Evolutionary conservation across 2,797 vertebrate genomes (phyloP).

Genomic region (Gephyroberyx darwinii): DNA sequence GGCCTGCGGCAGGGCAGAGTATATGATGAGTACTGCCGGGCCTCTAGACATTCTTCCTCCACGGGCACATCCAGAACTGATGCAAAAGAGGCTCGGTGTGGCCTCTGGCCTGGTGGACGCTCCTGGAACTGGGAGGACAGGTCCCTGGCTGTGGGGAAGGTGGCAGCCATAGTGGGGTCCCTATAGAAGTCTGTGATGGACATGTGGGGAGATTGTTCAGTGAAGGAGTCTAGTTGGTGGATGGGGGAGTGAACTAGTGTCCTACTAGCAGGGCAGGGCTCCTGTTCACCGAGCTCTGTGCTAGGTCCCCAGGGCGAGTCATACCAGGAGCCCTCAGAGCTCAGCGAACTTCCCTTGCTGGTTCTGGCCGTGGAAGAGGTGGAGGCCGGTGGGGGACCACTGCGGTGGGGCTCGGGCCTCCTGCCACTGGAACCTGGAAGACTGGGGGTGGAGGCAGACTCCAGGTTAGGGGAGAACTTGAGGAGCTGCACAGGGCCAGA

Average conservation of each 20-base stretch:
- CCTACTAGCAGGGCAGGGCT: constrained; percentile 76
- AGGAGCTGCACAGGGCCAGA: constrained; percentile 91
- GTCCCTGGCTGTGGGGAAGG: constrained; percentile 76
- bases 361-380: constrained; percentile 86
- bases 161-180: constrained; percentile 80
- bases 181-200: constrained; percentile 87
- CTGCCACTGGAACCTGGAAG: constrained; percentile 76
- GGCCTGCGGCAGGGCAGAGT: constrained; percentile 91
- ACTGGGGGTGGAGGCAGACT: constrained; percentile 79
- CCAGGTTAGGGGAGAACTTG: constrained; percentile 89
- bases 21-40: constrained; percentile 86
- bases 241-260: constrained; percentile 77
- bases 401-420: constrained; percentile 70
- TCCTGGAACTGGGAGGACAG: constrained; percentile 80
- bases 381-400: constrained; percentile 74
- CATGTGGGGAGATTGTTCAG: constrained; percentile 83
- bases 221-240: constrained; percentile 80
- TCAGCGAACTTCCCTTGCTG: constrained; percentile 93
- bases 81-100: constrained; percentile 86
- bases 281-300: constrained; percentile 84
- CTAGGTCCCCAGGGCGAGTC: constrained; percentile 92
- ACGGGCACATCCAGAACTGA: constrained; percentile 86
- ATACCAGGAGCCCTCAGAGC: constrained; percentile 94
- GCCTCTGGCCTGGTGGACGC: constrained; percentile 64
- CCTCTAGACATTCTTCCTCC: constrained; percentile 81